Evolutionary conservation across 2,888 invertebrate genomes (phyloP).

Genomic region (Trachelus stipa): DNA sequence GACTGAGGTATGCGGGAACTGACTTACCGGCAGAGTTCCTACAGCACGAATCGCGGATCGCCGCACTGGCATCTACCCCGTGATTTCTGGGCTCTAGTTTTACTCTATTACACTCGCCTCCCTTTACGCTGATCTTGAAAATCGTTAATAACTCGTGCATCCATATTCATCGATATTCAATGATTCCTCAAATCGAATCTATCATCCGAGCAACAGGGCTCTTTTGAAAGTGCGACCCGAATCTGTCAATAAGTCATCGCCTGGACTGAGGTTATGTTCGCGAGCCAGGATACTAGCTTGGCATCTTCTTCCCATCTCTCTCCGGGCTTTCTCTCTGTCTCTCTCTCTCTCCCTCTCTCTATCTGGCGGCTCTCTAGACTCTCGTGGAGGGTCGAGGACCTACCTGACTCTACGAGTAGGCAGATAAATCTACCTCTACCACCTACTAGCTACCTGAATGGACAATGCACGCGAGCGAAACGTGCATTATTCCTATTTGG

Average conservation of each 20-base stretch:
- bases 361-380: neutral
- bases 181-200: too few species aligned
- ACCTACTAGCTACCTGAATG: conserved; percentile 53
- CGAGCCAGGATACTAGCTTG: too few species aligned
- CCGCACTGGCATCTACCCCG: too few species aligned
- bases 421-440: conserved; percentile 50
- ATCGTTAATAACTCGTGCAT: too few species aligned
- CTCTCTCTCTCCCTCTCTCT: conserved; percentile 28
- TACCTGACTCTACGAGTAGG: conserved; percentile 42
- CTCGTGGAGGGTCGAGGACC: conserved; percentile 2
- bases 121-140: too few species aligned
- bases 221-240: too few species aligned
- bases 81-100: too few species aligned
- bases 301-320: conserved; percentile 23
- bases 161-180: too few species aligned
- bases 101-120: too few species aligned
- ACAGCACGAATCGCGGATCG: neutral
- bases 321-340: conserved; percentile 24
- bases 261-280: too few species aligned
- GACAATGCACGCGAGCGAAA: conserved; percentile 49
- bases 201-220: too few species aligned
- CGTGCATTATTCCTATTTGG: conserved; percentile 56
- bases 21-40: conserved; percentile 45
- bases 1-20: conserved; percentile 51
- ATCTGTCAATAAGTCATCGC: too few species aligned